A percentile compares a stretch with the other conserved stretches of the same genome.
phyloP scores from a whole-genome alignment of 2,113 vertebrate genomes.

The Pollimyrus isidori region DNA sequence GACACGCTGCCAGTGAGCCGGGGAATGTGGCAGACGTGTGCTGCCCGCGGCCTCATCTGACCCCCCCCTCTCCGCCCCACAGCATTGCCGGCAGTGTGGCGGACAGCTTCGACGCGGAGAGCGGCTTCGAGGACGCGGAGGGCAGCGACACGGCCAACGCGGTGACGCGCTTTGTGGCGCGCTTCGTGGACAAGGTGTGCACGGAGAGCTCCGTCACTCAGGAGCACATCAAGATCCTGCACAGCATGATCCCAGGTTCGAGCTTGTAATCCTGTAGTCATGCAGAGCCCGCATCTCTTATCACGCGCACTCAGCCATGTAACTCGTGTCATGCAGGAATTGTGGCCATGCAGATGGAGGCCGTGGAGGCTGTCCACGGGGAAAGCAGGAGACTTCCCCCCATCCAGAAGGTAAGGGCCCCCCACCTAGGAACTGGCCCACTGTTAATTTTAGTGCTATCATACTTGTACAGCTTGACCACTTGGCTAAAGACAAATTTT shows the following conservation, averaged over 20 bases:
- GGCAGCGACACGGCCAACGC: constrained; percentile 85
- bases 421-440: neutral
- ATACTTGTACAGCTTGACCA: neutral
- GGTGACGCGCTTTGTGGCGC: constrained; percentile 82
- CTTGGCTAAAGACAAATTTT: neutral
- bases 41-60: neutral
- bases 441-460: neutral
- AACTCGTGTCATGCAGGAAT: constrained; percentile 66
- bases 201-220: constrained; percentile 96
- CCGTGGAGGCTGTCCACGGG: constrained; percentile 86
- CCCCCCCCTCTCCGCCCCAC: neutral
- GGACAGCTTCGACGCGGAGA: constrained; percentile 95
- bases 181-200: constrained; percentile 97
- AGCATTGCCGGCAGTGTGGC: constrained; percentile 96
- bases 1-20: neutral
- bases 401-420: constrained; percentile 83
- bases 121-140: constrained; percentile 93
- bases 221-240: constrained; percentile 93
- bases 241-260: constrained; percentile 95
- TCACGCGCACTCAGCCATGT: neutral
- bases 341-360: constrained; percentile 96
- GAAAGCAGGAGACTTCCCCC: constrained; percentile 93
- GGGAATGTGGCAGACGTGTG: neutral
- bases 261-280: too few relatives aligned
- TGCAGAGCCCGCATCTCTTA: neutral